Conservation (phyloP, 30 jellyfish, hydroid and myxozoan species). For the Turritopsis rubra region DNA sequence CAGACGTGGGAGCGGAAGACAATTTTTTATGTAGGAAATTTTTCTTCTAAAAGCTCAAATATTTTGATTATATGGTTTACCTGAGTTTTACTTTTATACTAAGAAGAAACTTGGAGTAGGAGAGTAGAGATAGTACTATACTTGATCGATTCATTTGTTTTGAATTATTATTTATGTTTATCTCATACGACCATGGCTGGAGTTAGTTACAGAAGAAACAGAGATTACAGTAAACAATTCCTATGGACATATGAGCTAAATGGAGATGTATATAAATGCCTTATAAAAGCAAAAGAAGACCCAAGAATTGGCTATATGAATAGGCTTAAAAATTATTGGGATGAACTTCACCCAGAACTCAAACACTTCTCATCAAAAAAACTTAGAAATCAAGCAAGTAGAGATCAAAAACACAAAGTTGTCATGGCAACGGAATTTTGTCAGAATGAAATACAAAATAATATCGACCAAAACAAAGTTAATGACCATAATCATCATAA, state of each 20-base stretch:
- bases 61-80: too few relatives aligned
- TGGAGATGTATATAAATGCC: constrained; percentile 1
- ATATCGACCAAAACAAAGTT: neutral
- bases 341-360: neutral
- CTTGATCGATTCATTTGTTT: too few relatives aligned
- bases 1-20: too few relatives aligned
- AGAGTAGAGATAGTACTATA: too few relatives aligned
- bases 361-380: neutral
- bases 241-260: neutral
- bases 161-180: too few relatives aligned
- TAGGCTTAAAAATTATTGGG: neutral
- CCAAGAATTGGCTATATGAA: constrained; percentile 3
- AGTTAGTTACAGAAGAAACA: neutral
- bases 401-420: neutral
- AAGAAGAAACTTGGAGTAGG: too few relatives aligned
- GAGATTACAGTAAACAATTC: neutral
- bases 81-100: too few relatives aligned
- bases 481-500: neutral
- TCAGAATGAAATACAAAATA: neutral
- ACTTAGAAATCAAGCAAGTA: neutral
- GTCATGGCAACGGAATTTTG: neutral
- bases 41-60: too few relatives aligned
- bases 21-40: too few relatives aligned
- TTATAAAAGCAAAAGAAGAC: neutral
- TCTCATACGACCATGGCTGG: too few relatives aligned